Evolutionary conservation across 2,888 invertebrate species (phyloP).

Genomic region (Pyrrhosoma nymphula): DNA sequence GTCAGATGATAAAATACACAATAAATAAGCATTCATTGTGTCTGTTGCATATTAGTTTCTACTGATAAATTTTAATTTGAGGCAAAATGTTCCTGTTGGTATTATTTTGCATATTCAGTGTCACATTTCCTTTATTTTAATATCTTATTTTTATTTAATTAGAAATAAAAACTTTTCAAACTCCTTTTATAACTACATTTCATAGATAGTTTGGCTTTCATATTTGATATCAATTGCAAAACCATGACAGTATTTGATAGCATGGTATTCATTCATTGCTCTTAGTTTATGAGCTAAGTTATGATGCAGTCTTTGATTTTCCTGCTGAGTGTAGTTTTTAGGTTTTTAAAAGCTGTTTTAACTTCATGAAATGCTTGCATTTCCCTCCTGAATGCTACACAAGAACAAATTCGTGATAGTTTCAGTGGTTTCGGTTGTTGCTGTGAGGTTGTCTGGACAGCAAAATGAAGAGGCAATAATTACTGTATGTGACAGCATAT

Average conservation of each 20-base stretch:
- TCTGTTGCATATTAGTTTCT: neutral
- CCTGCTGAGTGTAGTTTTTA: neutral
- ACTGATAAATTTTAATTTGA: neutral
- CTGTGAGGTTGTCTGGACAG: neutral
- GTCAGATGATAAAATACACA: slow-evolving; percentile 2
- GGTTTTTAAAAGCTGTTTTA: neutral
- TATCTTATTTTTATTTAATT: neutral
- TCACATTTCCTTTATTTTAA: neutral
- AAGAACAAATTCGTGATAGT: neutral
- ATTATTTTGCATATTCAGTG: neutral
- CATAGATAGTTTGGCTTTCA: neutral
- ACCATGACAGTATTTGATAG: neutral
- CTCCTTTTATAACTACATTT: neutral
- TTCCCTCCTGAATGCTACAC: neutral
- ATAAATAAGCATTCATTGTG: neutral
- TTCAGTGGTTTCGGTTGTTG: neutral
- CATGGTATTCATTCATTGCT: neutral
- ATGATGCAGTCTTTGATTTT: neutral
- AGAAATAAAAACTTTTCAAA: neutral
- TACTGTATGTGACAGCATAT: too few relatives aligned
- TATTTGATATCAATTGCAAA: neutral
- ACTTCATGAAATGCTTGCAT: neutral
- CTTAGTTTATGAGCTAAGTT: neutral
- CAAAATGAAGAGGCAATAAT: slow-evolving; percentile 22
- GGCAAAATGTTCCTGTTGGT: neutral